Conservation (phyloP, 2,888 invertebrate species). For the Dicycla oo region DNA sequence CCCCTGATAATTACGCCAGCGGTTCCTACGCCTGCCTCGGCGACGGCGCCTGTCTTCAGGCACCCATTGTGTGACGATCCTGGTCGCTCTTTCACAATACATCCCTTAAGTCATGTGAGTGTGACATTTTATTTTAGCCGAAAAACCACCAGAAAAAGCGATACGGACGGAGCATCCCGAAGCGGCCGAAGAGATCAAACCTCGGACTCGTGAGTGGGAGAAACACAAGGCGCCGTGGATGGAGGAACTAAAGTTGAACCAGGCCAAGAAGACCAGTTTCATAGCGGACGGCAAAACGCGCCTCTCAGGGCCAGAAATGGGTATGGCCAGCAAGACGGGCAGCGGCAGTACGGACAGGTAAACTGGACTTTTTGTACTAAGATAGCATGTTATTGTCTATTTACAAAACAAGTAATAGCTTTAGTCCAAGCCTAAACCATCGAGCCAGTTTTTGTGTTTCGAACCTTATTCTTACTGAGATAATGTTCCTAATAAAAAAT, state of each 20-base stretch:
- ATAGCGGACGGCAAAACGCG: constrained; percentile 78
- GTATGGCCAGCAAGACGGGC: constrained; percentile 69
- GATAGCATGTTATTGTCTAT: neutral
- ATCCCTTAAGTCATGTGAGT: neutral
- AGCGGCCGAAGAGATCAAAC: constrained; percentile 88
- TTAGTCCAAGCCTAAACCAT: neutral
- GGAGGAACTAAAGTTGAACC: constrained; percentile 94
- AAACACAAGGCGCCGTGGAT: constrained; percentile 95
- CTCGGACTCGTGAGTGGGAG: constrained; percentile 93
- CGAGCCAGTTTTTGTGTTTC: neutral
- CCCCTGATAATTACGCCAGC: neutral
- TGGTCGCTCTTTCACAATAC: neutral
- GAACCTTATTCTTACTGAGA: neutral
- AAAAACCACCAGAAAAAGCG: constrained; percentile 75
- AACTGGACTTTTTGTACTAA: neutral
- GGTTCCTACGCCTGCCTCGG: neutral
- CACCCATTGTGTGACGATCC: neutral
- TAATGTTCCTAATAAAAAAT: too few relatives aligned
- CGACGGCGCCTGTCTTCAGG: neutral
- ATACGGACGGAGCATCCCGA: constrained; percentile 64
- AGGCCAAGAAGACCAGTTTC: constrained; percentile 92
- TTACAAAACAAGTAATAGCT: neutral
- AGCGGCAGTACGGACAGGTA: constrained; percentile 85
- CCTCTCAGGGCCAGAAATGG: constrained; percentile 70
- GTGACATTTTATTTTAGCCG: constrained; percentile 36